Percentiles rank a stretch among this genome's conserved stretches.
Evolutionary conservation across 2,113 vertebrate genomes (phyloP).

Genomic region (Chitala chitala): DNA sequence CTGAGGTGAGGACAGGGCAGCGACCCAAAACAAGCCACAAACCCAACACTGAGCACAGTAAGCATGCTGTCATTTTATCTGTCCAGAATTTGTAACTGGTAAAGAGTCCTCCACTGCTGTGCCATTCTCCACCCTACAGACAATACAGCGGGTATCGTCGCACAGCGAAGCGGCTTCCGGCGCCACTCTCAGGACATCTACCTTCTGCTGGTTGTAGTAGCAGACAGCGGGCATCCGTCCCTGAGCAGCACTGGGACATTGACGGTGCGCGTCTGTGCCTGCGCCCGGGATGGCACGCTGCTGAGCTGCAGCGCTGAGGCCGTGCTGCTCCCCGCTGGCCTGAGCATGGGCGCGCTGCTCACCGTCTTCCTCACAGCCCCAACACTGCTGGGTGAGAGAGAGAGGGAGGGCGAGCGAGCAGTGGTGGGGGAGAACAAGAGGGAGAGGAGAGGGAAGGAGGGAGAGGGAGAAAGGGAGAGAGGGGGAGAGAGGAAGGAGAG

Average conservation of each 20-base stretch:
- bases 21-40: no score
- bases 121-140: slow-evolving; percentile 55
- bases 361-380: slow-evolving; percentile 80
- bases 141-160: slow-evolving; percentile 85
- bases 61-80: not conserved
- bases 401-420: no score
- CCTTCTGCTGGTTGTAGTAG: slow-evolving; percentile 76
- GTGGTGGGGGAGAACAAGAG: no score
- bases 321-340: slow-evolving; percentile 76
- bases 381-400: slow-evolving; percentile 74
- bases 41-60: no score
- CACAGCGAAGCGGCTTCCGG: slow-evolving; percentile 71
- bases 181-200: slow-evolving; percentile 72
- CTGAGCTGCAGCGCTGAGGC: slow-evolving; percentile 79
- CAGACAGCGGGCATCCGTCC: slow-evolving; percentile 84
- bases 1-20: no score
- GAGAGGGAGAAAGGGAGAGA: no score
- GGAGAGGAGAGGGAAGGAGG: no score
- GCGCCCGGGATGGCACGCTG: slow-evolving; percentile 69
- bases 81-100: not conserved
- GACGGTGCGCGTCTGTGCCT: slow-evolving; percentile 83
- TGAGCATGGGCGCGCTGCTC: slow-evolving; percentile 82
- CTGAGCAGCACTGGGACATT: slow-evolving; percentile 89
- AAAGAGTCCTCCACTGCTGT: not conserved
- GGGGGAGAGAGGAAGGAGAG: no score